A percentile compares a stretch with the other conserved stretches of the same genome.
Evolutionary conservation across 2,797 vertebrate genomes (phyloP).

Genomic region (Vespertilio murinus): DNA sequence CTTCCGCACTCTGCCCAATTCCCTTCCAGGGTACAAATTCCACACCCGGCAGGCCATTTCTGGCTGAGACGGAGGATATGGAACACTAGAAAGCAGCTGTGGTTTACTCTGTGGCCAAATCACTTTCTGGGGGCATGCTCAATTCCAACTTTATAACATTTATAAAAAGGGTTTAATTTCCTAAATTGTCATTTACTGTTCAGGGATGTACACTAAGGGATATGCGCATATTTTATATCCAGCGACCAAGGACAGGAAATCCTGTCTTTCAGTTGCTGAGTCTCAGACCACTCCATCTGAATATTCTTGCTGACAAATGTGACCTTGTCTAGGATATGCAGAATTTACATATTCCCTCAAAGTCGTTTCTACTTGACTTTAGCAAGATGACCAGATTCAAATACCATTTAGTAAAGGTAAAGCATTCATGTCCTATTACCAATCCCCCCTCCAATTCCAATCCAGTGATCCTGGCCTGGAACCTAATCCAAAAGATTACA

Average conservation of each 20-base stretch:
- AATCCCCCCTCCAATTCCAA: constrained; percentile 39
- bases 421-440: constrained; percentile 35
- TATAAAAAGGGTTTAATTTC: constrained; percentile 38
- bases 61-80: background rate
- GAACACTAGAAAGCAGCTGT: constrained; percentile 26
- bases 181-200: constrained; percentile 8
- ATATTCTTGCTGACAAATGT: constrained; percentile 59
- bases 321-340: constrained; percentile 52
- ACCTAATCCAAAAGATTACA: constrained; percentile 72
- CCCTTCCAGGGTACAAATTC: constrained; percentile 39
- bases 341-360: constrained; percentile 64
- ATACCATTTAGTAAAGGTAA: constrained; percentile 32
- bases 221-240: constrained; percentile 3
- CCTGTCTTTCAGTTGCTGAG: constrained; percentile 58
- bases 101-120: constrained; percentile 7
- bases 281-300: constrained; percentile 44
- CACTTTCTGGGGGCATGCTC: constrained; percentile 32
- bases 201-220: background rate
- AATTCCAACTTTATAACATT: constrained; percentile 5
- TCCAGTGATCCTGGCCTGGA: constrained; percentile 57
- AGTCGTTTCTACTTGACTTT: constrained; percentile 56
- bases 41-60: constrained; percentile 34
- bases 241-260: constrained; percentile 63
- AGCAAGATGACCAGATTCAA: constrained; percentile 55
- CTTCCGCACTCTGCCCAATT: constrained; percentile 37